These are phyloP conservation scores for Loripinus fragilis DNA, from an alignment of 2,888 invertebrate species.

Conservation along the genomic window DNA sequence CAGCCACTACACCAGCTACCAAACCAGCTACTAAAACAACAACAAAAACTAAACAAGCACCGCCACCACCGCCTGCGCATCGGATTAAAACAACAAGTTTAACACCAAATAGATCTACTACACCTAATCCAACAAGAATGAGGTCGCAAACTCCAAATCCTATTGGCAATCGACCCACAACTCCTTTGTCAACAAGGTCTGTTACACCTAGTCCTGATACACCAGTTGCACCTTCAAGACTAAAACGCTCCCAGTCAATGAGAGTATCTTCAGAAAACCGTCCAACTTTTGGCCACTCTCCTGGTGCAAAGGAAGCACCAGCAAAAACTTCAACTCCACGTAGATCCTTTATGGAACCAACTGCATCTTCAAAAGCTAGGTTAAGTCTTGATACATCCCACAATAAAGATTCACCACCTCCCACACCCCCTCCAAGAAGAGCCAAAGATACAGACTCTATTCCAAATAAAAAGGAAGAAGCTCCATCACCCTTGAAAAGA, in stretches of 20 bases:
- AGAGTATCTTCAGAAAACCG: constrained; percentile 50
- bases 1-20: constrained; percentile 20
- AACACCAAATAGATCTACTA: constrained; percentile 24
- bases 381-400: constrained; percentile 44
- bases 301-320: constrained; percentile 41
- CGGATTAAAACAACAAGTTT: constrained; percentile 35
- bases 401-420: constrained; percentile 52
- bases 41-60: constrained; percentile 37
- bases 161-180: constrained; percentile 38
- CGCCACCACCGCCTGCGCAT: constrained; percentile 42
- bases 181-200: constrained; percentile 33
- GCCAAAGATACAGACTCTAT: constrained; percentile 52
- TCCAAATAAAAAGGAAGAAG: constrained; percentile 39
- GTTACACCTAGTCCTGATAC: constrained; percentile 35
- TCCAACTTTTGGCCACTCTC: constrained; percentile 40
- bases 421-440: constrained; percentile 60
- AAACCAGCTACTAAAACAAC: constrained; percentile 25
- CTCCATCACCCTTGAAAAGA: constrained; percentile 64
- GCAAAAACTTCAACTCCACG: constrained; percentile 43
- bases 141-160: constrained; percentile 43
- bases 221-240: constrained; percentile 44
- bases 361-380: constrained; percentile 70
- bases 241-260: constrained; percentile 64
- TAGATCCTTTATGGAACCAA: constrained; percentile 73
- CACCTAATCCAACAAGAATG: constrained; percentile 31